phyloP scores from a whole-genome alignment of 2,113 vertebrate species.

The Lampris megalopsis region DNA sequence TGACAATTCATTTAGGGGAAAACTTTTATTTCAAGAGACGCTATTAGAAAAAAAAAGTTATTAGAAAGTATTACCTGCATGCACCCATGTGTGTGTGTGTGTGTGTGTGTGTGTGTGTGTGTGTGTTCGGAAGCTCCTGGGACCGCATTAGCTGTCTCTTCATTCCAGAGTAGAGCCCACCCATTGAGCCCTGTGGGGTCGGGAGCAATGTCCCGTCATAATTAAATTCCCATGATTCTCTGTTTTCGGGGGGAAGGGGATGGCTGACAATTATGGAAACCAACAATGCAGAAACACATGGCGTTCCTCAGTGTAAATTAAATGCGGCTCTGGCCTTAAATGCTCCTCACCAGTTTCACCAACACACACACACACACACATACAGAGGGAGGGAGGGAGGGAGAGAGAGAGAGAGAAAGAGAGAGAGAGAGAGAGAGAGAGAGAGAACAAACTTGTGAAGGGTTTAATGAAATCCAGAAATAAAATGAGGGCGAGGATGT shows the following conservation, averaged over 20 bases:
- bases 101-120: background rate
- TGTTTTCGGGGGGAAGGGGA: slow-evolving; percentile 44
- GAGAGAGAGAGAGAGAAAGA: too few relatives aligned
- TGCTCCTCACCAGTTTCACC: background rate
- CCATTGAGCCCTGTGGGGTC: slow-evolving; percentile 75
- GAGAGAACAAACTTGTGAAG: slow-evolving; percentile 39
- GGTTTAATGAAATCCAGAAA: slow-evolving; percentile 83
- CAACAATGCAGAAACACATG: slow-evolving; percentile 95
- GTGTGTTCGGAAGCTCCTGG: slow-evolving; percentile 20
- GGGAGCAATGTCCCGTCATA: slow-evolving; percentile 74
- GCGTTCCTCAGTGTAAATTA: slow-evolving; percentile 89
- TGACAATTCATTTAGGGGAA: too few relatives aligned
- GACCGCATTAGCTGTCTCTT: slow-evolving; percentile 37
- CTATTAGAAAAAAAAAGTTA: too few relatives aligned
- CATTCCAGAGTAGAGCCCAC: slow-evolving; percentile 55
- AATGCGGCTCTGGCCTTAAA: slow-evolving; percentile 72
- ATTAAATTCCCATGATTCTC: slow-evolving; percentile 78
- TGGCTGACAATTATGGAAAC: slow-evolving; percentile 91
- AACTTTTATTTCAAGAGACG: too few relatives aligned
- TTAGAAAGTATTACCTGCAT: too few relatives aligned
- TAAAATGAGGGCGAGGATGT: slow-evolving; percentile 77
- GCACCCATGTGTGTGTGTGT: background rate
- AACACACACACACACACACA: slow-evolving; percentile 14
- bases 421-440: too few relatives aligned
- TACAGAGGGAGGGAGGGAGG: slow-evolving; percentile 20